Base-by-base conservation (phyloP, 2,113 vertebrate genomes). In the Phasianus colchicus region DNA sequence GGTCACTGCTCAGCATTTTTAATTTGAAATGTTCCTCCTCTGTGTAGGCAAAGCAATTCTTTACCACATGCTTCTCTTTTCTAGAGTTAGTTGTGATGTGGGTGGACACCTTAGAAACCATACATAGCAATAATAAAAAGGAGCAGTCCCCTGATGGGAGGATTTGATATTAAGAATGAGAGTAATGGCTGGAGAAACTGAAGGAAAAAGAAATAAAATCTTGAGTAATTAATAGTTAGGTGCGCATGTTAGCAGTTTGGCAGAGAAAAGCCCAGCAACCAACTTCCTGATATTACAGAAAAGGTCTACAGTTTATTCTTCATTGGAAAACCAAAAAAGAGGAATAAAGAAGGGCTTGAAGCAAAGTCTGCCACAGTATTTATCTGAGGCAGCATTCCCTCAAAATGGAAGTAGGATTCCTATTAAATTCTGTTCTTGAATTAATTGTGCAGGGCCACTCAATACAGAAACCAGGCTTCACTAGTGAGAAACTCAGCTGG, bases 91-190 rank as follows among this genome's bases (percentile, higher is more conserved):
- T 48, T 88, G 91, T 88, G 83, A 57, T 83, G 93, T 93, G 93
- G 96, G 96, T 83, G 94, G 96, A 86, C 69, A 78, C 43, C 85
- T 95, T 92, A 81, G 93, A 94, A 97, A 95, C 92, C 79, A 78
- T 65, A 55, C 77, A 22, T 40, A 94, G 29, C 0, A 1, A 78
- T 94, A 90, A 95, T 83, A 95, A 96, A 74, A 95, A 96, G 0
- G 34, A 95, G 61, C 65, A 72, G 79, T 77, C 47, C 65, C 93
- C 92, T 65, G 83, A 88, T 84, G 90, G 83, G 95, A 92, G 61
- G 76, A 84, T 90, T 91, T 91, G 93, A 54, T 95, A 58, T 78
- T 81, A 94, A 90, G 69, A 81, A 84, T 83, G 91, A 83, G 34
- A 90, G 34, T 75, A 95, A 94, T 86, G 79, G 83, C 67, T 90